Percentiles rank a stretch among this genome's conserved stretches.
Evolutionary conservation across 2,888 invertebrate genomes (phyloP).

Genomic region (Drosophila cognata): DNA sequence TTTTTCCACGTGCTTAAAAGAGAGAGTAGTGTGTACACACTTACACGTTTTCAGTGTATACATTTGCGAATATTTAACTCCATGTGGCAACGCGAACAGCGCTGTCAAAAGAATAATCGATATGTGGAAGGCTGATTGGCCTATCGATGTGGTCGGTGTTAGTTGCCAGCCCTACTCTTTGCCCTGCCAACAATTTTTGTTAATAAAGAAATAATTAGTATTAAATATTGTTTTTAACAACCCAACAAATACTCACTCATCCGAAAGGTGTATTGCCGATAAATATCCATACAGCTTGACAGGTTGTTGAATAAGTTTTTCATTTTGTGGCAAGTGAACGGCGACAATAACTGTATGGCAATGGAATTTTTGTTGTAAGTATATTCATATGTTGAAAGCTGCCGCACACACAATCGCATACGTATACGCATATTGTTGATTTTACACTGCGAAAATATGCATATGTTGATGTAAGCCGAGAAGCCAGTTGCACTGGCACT

Average conservation of each 20-base stretch:
- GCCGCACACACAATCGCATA: slow-evolving; percentile 12
- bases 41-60: slow-evolving; percentile 15
- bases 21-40: slow-evolving; percentile 47
- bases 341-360: slow-evolving; percentile 64
- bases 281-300: slow-evolving; percentile 10
- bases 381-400: slow-evolving; percentile 34
- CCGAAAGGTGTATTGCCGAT: slow-evolving; percentile 5
- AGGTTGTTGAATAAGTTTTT: slow-evolving; percentile 10
- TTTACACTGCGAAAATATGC: slow-evolving; percentile 14
- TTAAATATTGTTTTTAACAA: slow-evolving; percentile 14
- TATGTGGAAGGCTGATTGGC: background rate
- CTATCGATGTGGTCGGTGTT: slow-evolving; percentile 36
- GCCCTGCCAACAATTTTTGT: slow-evolving; percentile 54
- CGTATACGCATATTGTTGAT: slow-evolving; percentile 18
- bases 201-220: slow-evolving; percentile 34
- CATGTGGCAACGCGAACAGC: slow-evolving; percentile 33
- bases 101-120: slow-evolving; percentile 14
- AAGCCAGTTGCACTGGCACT: slow-evolving; percentile 26
- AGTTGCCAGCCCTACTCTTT: slow-evolving; percentile 49
- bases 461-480: slow-evolving; percentile 21
- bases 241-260: background rate
- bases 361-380: slow-evolving; percentile 85
- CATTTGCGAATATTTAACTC: background rate
- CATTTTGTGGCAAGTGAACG: slow-evolving; percentile 35
- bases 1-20: slow-evolving; percentile 61